phyloP scores from a whole-genome alignment of 2,113 vertebrate genomes.

The Ictalurus punctatus region DNA sequence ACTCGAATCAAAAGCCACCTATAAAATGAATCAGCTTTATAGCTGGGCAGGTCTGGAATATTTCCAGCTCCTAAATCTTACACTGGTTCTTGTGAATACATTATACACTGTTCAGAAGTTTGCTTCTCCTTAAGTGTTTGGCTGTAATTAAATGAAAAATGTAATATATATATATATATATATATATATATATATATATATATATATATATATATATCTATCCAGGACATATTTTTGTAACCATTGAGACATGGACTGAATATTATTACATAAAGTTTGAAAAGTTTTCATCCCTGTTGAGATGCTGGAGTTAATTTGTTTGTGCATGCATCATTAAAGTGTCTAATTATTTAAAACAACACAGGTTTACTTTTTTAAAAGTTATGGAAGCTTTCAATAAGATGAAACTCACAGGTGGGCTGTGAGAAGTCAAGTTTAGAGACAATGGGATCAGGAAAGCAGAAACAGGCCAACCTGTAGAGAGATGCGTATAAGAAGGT shows the following conservation, averaged over 20 bases:
- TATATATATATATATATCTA: too few relatives aligned
- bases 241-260: background rate
- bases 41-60: background rate
- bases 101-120: background rate
- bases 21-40: background rate
- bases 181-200: too few relatives aligned
- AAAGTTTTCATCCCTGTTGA: background rate
- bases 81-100: background rate
- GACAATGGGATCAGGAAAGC: background rate
- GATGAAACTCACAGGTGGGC: background rate
- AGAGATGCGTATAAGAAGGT: background rate
- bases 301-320: background rate
- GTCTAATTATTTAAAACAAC: background rate
- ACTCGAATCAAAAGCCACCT: background rate
- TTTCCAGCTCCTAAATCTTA: background rate
- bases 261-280: background rate
- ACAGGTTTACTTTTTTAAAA: background rate
- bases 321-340: background rate
- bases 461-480: background rate
- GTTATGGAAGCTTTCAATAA: background rate
- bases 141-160: background rate
- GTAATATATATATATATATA: background rate
- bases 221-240: background rate
- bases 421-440: background rate
- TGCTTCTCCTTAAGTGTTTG: background rate